Conservation (phyloP, 2,797 vertebrate species). For the Garrulus glandarius region DNA sequence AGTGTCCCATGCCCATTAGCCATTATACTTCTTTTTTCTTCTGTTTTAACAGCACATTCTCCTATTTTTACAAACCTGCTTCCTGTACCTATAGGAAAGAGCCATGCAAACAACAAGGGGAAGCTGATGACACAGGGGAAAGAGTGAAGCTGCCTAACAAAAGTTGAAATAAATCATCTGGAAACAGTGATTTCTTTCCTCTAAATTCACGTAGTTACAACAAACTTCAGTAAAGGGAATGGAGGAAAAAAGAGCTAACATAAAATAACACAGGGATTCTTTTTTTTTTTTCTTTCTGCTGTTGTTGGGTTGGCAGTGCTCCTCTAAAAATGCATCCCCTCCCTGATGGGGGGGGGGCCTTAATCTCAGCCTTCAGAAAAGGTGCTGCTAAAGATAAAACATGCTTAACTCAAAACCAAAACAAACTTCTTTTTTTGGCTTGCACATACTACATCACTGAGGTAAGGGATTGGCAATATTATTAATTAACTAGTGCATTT, state of each 20-base stretch:
- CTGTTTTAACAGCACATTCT: not conserved
- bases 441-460: not conserved
- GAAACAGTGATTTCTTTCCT: not conserved
- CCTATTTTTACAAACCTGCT: conserved; percentile 20
- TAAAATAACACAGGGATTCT: not conserved
- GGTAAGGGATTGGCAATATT: not conserved
- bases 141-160: not conserved
- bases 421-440: not conserved
- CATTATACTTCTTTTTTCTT: not conserved
- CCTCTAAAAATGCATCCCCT: not conserved
- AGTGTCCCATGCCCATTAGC: not conserved
- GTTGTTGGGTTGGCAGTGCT: not conserved
- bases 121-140: not conserved
- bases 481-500: not conserved
- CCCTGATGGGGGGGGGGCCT: not conserved
- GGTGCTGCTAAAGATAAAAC: not conserved
- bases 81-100: conserved; percentile 27
- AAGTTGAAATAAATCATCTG: not conserved
- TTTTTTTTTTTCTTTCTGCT: not conserved
- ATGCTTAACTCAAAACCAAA: conserved; percentile 11
- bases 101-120: not conserved
- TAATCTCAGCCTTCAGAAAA: not conserved
- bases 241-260: not conserved
- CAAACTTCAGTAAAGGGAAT: not conserved
- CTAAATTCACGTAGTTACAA: not conserved